Conservation (phyloP, 2,113 vertebrate genomes). For the Terrapene triunguis region DNA sequence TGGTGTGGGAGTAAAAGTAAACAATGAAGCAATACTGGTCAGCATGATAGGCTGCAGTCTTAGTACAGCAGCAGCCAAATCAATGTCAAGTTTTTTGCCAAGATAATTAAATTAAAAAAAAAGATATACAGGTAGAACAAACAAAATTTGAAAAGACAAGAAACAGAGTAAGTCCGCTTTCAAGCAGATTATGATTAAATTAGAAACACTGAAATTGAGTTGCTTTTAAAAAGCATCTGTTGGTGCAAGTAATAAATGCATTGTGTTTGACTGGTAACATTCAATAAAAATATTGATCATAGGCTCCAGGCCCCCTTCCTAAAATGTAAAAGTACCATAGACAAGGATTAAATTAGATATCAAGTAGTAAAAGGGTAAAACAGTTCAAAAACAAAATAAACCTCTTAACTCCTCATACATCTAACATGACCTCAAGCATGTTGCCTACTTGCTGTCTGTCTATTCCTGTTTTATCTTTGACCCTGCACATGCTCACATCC, state of each 20-base stretch:
- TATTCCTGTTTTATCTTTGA: not conserved
- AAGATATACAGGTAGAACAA: not conserved
- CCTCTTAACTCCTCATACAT: not conserved
- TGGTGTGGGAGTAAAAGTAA: not conserved
- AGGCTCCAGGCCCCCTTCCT: not conserved
- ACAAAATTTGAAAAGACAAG: not conserved
- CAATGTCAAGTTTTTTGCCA: too few relatives aligned
- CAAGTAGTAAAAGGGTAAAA: not conserved
- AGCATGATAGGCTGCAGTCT: too few relatives aligned
- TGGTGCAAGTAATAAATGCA: not conserved
- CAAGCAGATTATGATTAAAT: not conserved
- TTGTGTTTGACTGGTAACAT: not conserved
- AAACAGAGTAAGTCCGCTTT: not conserved
- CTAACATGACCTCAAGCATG: not conserved
- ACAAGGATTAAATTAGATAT: not conserved
- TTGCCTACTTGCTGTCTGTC: not conserved
- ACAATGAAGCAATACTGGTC: not conserved
- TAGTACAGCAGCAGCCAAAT: too few relatives aligned
- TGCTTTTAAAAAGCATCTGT: not conserved
- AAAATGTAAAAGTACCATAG: not conserved
- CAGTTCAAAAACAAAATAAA: not conserved
- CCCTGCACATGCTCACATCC: not conserved
- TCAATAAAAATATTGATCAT: not conserved
- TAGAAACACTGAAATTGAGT: not conserved
- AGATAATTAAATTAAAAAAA: not conserved